Evolutionary conservation across 2,113 vertebrate genomes (phyloP), one percentile per base, ranked within the genome.

Genomic region (Vidua chalybeata): DNA sequence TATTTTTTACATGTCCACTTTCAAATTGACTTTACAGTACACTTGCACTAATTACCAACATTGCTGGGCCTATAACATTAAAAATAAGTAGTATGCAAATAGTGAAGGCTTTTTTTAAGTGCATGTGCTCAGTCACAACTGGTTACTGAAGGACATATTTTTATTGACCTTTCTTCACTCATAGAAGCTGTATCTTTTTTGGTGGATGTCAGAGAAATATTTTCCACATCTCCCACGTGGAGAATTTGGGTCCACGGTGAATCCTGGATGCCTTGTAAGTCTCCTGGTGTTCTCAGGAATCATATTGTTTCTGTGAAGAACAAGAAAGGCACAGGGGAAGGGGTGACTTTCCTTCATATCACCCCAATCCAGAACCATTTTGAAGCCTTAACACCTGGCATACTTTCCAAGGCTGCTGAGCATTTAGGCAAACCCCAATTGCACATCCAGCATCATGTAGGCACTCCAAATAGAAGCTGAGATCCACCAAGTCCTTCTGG

Each of bases 361-460:
- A 23, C 10, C 6, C 15, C 1, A 0, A 19, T 14, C 16, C 19
- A 49, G 19, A 71, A 19, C 21, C 8, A 5, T 13, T 67, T 41
- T 27, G 51, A 82, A 78, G 22, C 14, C 16, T 37, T 30, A 49
- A 48, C 31, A 48, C 21, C 28, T 41, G 9, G 21, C 2, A 2
- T 3, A 3, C 7, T 74, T 43, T 23, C 16, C 5, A 35, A 73
- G 22, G n/a, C 31, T 41, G 41, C 41, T 41, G 27, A 8, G 4
- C 33, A 0, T 0, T 45, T 19, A 31, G 6, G 6, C 1, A 1
- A 84, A 19, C 35, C 28, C 24, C 3, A 16, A 2, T 6, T 33
- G 20, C 35, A 49, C 28, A 64, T 11, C 15, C 9, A 30, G 15
- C 0, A 0, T 31, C 33, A 20, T 14, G 21, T 10, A 7, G 23